Percentiles rank a stretch among this genome's conserved stretches.
Evolutionary conservation across 2,888 invertebrate genomes (phyloP).

Genomic region (Dicyrtomina minuta): DNA sequence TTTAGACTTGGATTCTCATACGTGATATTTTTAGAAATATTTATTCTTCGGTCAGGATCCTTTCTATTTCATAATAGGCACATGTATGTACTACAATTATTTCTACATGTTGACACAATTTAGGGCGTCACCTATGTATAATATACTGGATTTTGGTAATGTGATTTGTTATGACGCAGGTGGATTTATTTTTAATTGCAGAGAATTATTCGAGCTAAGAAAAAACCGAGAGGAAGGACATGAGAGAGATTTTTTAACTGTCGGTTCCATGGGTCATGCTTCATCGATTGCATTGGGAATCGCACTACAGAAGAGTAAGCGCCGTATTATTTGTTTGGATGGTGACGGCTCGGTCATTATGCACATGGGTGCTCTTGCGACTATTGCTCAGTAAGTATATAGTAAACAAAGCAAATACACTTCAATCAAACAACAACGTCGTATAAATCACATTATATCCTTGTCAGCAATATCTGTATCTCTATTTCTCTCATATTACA

Average conservation of each 20-base stretch:
- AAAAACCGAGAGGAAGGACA: conserved; percentile 56
- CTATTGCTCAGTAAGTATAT: conserved; percentile 56
- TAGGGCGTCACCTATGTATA: background rate
- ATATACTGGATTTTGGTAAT: too few relatives aligned
- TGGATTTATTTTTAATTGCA: conserved; percentile 22
- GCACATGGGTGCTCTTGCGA: conserved; percentile 58
- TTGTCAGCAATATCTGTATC: background rate
- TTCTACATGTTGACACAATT: background rate
- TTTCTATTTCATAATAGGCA: background rate
- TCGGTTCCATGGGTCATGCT: conserved; percentile 59
- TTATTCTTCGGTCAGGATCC: too few relatives aligned
- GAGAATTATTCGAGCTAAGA: conserved; percentile 59
- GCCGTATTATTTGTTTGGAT: conserved; percentile 58
- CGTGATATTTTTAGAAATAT: too few relatives aligned
- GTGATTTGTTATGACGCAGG: too few relatives aligned
- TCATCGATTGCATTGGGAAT: conserved; percentile 58
- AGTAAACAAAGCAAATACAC: background rate
- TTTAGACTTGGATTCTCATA: too few relatives aligned
- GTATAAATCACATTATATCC: too few relatives aligned
- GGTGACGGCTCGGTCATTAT: conserved; percentile 59
- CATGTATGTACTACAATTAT: background rate
- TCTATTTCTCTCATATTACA: background rate
- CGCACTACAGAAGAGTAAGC: conserved; percentile 56
- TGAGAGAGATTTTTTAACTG: conserved; percentile 58
- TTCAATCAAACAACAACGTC: background rate